These are phyloP conservation scores for Drosophila nigrodunni DNA, from an alignment of 1,140 invertebrate species.

Conservation along the genomic window DNA sequence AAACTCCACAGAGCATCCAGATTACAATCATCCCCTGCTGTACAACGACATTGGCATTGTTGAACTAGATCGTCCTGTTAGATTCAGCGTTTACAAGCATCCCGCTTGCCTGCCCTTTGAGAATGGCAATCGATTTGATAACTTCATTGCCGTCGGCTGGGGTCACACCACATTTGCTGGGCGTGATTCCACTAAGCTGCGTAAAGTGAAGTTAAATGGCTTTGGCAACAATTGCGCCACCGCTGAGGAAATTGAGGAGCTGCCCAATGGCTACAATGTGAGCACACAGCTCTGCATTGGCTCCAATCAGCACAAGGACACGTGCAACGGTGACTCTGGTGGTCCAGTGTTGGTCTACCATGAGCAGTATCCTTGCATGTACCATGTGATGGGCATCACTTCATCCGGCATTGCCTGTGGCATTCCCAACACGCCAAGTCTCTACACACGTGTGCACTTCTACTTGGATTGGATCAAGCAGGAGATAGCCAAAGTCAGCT, in stretches of 20 bases:
- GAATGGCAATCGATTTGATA: conserved; percentile 15
- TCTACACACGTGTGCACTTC: conserved; percentile 71
- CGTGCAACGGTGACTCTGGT: conserved; percentile 83
- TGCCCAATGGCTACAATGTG: conserved; percentile 84
- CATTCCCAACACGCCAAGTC: conserved; percentile 53
- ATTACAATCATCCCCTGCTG: conserved; percentile 35
- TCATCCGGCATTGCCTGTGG: conserved; percentile 65
- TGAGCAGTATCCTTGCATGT: conserved; percentile 60
- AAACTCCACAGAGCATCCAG: conserved; percentile 50
- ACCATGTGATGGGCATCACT: conserved; percentile 72
- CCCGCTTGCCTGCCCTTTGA: conserved; percentile 71
- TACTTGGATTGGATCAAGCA: conserved; percentile 74
- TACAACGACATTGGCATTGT: conserved; percentile 73
- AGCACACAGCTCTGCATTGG: conserved; percentile 89
- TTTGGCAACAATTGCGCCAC: conserved; percentile 63
- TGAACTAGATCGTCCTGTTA: conserved; percentile 37
- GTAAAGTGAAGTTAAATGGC: conserved; percentile 85
- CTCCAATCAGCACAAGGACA: conserved; percentile 84
- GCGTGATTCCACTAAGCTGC: conserved; percentile 64
- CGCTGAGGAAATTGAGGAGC: conserved; percentile 56
- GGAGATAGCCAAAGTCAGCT: conserved; percentile 41
- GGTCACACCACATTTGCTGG: conserved; percentile 38
- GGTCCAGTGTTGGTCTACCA: conserved; percentile 73
- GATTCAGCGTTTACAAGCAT: conserved; percentile 41
- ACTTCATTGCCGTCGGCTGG: conserved; percentile 64